Evolutionary conservation across 2,113 vertebrate species (phyloP).

Genomic region (Herpailurus yagouaroundi): DNA sequence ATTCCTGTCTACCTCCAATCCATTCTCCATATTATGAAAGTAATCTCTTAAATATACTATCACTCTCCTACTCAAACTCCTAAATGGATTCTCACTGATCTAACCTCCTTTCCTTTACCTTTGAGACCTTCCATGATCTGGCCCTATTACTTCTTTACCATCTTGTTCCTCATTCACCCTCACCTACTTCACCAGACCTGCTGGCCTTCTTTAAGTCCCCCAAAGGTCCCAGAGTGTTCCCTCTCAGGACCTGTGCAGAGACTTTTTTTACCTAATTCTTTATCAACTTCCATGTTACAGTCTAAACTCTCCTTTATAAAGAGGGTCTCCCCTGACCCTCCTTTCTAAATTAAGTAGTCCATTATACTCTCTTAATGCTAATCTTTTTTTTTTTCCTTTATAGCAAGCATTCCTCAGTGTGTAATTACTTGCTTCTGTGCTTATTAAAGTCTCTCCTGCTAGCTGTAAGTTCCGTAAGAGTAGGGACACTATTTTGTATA

Average conservation of each 20-base stretch:
- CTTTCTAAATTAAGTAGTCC: background rate
- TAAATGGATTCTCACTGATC: background rate
- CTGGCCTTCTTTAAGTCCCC: background rate
- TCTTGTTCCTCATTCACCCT: background rate
- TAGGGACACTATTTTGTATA: background rate
- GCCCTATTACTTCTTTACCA: background rate
- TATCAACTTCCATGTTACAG: too few relatives aligned
- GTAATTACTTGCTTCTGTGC: background rate
- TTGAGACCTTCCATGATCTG: background rate
- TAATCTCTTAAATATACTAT: background rate
- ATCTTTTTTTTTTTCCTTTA: background rate
- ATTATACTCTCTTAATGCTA: background rate
- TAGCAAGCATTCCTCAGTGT: background rate
- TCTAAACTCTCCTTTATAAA: background rate
- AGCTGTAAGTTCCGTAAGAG: background rate
- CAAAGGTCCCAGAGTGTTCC: background rate
- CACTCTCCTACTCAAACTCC: background rate
- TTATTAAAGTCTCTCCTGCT: background rate
- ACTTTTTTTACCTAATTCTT: background rate
- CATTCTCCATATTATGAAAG: background rate
- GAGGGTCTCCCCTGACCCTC: background rate
- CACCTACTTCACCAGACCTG: background rate
- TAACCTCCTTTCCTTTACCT: background rate
- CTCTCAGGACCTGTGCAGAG: background rate
- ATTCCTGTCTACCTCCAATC: background rate